Evolutionary conservation across 1,140 invertebrate genomes (phyloP), one percentile per base, ranked within the genome.

Genomic region (Holotrichia oblita): DNA sequence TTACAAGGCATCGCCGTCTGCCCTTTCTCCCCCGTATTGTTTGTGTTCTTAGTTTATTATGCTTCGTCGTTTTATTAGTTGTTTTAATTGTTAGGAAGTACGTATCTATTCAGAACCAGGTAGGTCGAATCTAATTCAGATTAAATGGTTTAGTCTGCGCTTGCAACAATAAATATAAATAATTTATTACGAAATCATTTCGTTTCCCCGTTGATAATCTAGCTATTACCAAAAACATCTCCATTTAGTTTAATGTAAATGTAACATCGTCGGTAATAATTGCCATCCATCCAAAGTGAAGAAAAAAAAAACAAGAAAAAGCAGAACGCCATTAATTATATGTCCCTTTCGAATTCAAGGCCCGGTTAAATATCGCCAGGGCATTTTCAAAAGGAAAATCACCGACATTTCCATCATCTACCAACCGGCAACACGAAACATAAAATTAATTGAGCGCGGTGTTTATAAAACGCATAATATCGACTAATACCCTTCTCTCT

Each of bases 401-500:
- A 17, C 48, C 48, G 48, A 55, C 48, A 55, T 55, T 55, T 17
- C n/a, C 48, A 55, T 55, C 48, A 55, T 17, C n/a, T n/a, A 55
- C 17, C 48, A 6, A 55, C n/a, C 48, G 27, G 27, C 48, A 17
- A 55, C 48, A 55, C 48, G 48, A 55, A 55, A 55, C 48, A n/a
- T 55, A 55, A 55, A 55, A 55, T 55, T 55, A 55, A 55, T 55
- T 55, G 48, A 55, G 48, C 48, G 48, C 14, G 48, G 48, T 55
- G 48, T 55, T 55, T 55, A 55, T 55, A 55, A 55, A 55, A 55
- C 48, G 48, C 48, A 55, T 17, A 55, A 55, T 55, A 55, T 55
- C 14, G 48, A 55, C 48, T 55, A 55, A 55, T 55, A 55, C 48
- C 48, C 48, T 34, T 34, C 27, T 34, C 48, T 17, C n/a, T n/a